Conservation (phyloP, 2,888 invertebrate genomes). For the Nemotelus nigrinus region DNA sequence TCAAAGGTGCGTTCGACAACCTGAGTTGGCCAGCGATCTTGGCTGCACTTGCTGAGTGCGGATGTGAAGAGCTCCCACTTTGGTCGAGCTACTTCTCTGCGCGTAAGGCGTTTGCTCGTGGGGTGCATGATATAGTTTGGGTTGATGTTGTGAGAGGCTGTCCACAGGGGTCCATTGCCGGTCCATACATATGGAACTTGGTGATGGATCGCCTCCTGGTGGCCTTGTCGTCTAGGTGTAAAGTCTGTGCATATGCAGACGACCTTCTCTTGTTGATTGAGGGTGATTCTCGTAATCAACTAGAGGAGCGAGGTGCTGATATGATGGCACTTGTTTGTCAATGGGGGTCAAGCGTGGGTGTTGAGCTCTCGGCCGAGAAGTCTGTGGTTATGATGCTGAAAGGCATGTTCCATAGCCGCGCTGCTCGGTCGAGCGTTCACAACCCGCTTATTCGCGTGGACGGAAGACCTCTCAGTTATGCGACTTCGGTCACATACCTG, state of each 20-base stretch:
- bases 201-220: background rate
- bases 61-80: background rate
- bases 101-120: background rate
- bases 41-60: background rate
- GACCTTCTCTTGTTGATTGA: background rate
- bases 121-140: background rate
- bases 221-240: background rate
- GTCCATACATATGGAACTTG: constrained; percentile 14
- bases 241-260: background rate
- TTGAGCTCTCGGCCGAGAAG: background rate
- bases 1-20: background rate
- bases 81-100: background rate
- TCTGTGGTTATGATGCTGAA: constrained; percentile 1
- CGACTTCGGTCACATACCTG: background rate
- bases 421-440: too few relatives aligned
- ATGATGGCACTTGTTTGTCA: background rate
- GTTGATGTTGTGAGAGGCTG: background rate
- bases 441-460: background rate
- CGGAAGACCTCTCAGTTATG: background rate
- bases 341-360: constrained; percentile 4
- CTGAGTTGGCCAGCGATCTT: background rate
- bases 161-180: constrained; percentile 11
- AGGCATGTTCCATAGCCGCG: background rate
- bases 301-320: background rate
- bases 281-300: background rate